A percentile compares a stretch with the other conserved stretches of the same genome.
These are phyloP conservation scores for Ametastegia equiseti DNA, from an alignment of 2,888 invertebrate genomes.

Conservation along the genomic window DNA sequence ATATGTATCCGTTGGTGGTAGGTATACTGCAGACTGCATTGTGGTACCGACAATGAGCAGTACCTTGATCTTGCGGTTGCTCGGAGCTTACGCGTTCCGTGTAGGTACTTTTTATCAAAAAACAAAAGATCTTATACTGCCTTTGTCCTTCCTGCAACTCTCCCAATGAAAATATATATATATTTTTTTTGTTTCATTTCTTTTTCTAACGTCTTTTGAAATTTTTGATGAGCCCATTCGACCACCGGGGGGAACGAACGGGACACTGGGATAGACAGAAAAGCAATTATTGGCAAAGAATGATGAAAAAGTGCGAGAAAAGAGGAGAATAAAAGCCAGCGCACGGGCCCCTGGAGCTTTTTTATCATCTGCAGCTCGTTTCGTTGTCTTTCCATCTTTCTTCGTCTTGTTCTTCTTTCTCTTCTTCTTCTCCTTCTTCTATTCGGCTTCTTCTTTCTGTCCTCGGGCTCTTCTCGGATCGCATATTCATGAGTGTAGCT, in stretches of 20 bases:
- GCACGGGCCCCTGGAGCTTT: neutral
- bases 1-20: neutral
- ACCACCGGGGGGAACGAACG: neutral
- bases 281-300: constrained; percentile 16
- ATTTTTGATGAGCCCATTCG: neutral
- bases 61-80: constrained; percentile 5
- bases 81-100: neutral
- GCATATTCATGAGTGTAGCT: constrained; percentile 39
- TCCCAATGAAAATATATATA: neutral
- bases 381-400: constrained; percentile 19
- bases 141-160: neutral
- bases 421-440: neutral
- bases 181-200: neutral
- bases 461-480: constrained; percentile 1
- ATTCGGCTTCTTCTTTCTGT: constrained; percentile 32
- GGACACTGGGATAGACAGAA: constrained; percentile 8
- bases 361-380: constrained; percentile 30
- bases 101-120: neutral
- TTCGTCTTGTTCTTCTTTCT: neutral
- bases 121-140: neutral
- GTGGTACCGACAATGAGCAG: neutral
- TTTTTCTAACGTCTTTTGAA: neutral
- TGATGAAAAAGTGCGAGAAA: constrained; percentile 13
- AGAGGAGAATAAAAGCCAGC: neutral
- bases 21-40: neutral